Base-by-base conservation (phyloP, 2,888 invertebrate species). In the Nomada hirtipes region DNA sequence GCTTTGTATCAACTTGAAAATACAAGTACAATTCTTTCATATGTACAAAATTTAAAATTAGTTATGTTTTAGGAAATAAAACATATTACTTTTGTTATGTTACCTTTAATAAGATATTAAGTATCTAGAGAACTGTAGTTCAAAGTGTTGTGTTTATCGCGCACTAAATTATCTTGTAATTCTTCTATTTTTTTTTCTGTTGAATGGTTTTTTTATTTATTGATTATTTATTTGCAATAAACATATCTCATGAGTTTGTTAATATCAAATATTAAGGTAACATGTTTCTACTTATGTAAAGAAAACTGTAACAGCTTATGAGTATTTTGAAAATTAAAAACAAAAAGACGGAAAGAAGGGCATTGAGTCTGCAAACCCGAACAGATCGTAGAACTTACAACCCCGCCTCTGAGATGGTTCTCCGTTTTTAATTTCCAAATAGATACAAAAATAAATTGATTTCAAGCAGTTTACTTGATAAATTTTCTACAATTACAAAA, bases 191-290 rank as follows among this genome's bases (percentile, higher is more conserved):
- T 53, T 9, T 42, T 44, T 55, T 59, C 9, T 68, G 50, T 72
- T 59, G 20, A 47, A 1, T 15, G 42, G 44, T 60, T 74, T 69
- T 23, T 23, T 18, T 53, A 50, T 59, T 81, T 52, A 26, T 55
- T 73, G 52, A 55, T 64, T 81, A 67, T 70, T 82, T 47, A 55
- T 59, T 36, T 47, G 23, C 4, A 52, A 36, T 44, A 47, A 67
- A 63, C 63, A 83, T 75, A 82, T 83, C 74, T 82, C 82, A 78
- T 68, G 74, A 64, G 65, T 71, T 71, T 78, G 82, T 68, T 75
- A 78, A 68, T 82, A 71, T 59, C 13, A 50, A 50, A 73, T 73
- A n/a, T 67, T 63, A 60, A 20, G 53, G 15, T 50, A 57, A 72
- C 47, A 52, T 26, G 47, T 20, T 47, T 55, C 63, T 23, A 57